Base-by-base conservation (phyloP, 2,797 vertebrate species). In the Paedocypris micromegethes region DNA sequence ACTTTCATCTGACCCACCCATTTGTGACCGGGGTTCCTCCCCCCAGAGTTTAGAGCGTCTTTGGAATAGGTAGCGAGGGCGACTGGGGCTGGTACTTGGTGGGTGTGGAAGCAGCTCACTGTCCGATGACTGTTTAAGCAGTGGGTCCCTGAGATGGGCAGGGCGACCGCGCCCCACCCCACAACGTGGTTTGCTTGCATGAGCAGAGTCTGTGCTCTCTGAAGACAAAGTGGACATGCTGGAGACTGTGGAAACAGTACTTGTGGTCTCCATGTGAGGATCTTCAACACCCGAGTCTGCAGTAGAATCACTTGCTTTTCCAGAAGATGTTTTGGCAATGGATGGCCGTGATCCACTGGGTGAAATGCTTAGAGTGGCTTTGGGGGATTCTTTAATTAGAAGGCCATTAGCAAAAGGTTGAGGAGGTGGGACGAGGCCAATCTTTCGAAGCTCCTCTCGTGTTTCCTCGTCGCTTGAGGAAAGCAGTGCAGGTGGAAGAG, bases 41-140 rank as follows among this genome's bases (percentile, higher is more conserved):
- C 96, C 95, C 96, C 96, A 98, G 81, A 98, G 91, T 91, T 98
- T 99, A 82, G 95, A 97, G 86, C 95, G 91, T 90, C 95, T 93
- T 91, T 99, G 96, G 87, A 99, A 98, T 87, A 98, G 92, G 87
- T 98, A 97, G 84, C 95, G 94, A 69, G 94, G 95, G 83, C 94
- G 93, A 76, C 91, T 93, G 6, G 93, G 86, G 58, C 92, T 90
- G 76, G 84, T 89, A 88, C 90, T 55, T 81, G 88, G 77, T 90
- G 90, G 79, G 3, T 91, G 92, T 76, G 95, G 93, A 84, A 98
- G 93, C 79, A 99, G 93, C 90, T 98, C 96, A 73, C 96, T 98
- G 90, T 99, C 97, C 7, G 97, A 99, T 48, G 95, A 96, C 84
- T 98, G 97, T 88, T 99, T 99, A 85, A 98, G 88, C 79, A 99